Evolutionary conservation across 2,797 vertebrate genomes (phyloP), one percentile per base, ranked within the genome.

Genomic region (Limnodromus scolopaceus): DNA sequence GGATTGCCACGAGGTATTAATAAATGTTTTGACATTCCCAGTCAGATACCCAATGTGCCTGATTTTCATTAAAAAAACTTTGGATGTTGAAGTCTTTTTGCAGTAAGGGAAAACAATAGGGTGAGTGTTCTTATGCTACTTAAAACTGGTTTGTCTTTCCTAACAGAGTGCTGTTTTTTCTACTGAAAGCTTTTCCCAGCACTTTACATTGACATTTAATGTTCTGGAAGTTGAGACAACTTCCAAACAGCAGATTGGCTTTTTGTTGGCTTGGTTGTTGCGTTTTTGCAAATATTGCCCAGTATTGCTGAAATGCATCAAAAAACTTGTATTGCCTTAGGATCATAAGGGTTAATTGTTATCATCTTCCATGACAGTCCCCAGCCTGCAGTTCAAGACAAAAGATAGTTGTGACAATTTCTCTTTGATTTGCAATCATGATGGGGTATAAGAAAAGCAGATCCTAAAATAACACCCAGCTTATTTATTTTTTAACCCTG

Each of bases 261-360:
- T 16, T 45, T 80, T 60, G 3, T 55, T 71, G 9, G 3, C 16
- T 43, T 43, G 0, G 0, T 17, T 51, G 10, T 18, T 41, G 3
- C 2, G 0, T 43, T 49, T 80, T 71, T 39, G 13, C 11, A 80
- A 74, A 60, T 41, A 34, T 17, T 70, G 13, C 39, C n/a, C 16
- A 32, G 15, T 46, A 12, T 80, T 92, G 16, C 20, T 74, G 46
- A 87, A 91, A 77, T 65, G 7, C 4, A 68, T 43, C 10, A 49
- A 41, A 89, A 80, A 1, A 22, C 2, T 53, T 53, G 3, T 14
- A 51, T 43, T 28, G 4, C 17, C 51, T 85, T 74, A 64, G 55
- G 3, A 38, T 39, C 20, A 36, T 38, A 75, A 76, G 9, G 7
- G 34, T 84, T 81, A 90, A 60, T 41, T 86, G 24, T 53, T 71